phyloP scores from a whole-genome alignment of 2,113 vertebrate genomes.

The Cheilinus undulatus region DNA sequence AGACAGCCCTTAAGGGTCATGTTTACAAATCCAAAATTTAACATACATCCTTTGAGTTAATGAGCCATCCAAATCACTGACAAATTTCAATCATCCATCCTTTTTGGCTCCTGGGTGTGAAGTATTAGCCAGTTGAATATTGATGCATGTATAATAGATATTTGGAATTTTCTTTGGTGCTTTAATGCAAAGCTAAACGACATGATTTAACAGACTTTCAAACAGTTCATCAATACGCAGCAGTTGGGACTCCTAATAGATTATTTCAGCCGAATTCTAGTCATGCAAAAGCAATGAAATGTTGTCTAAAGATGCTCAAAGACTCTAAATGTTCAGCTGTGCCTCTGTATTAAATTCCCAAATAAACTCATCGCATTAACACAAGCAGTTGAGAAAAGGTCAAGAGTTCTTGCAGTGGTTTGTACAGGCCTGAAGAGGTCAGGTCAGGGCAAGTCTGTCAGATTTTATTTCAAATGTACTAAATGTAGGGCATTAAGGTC shows the following conservation, averaged over 20 bases:
- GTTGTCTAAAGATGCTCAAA: constrained; percentile 29
- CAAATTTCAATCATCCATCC: constrained; percentile 4
- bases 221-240: constrained; percentile 37
- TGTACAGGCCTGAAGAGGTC: constrained; percentile 6
- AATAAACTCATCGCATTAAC: not conserved
- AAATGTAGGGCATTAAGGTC: not conserved
- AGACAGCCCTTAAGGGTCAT: constrained; percentile 5
- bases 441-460: not conserved
- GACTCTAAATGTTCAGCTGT: constrained; percentile 25
- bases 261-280: constrained; percentile 13
- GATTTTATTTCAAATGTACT: not conserved
- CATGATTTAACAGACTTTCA: constrained; percentile 29
- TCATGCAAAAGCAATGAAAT: constrained; percentile 1
- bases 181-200: constrained; percentile 2
- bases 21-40: not conserved
- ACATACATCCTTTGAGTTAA: not conserved
- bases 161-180: constrained; percentile 8
- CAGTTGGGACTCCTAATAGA: constrained; percentile 27
- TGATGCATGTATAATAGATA: constrained; percentile 33
- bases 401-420: not conserved
- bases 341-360: not conserved
- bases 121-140: constrained; percentile 13
- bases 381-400: constrained; percentile 6
- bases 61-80: constrained; percentile 4
- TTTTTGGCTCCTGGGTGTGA: not conserved